Evolutionary conservation across 2,113 vertebrate species (phyloP).

Genomic region (Stegostoma tigrinum): DNA sequence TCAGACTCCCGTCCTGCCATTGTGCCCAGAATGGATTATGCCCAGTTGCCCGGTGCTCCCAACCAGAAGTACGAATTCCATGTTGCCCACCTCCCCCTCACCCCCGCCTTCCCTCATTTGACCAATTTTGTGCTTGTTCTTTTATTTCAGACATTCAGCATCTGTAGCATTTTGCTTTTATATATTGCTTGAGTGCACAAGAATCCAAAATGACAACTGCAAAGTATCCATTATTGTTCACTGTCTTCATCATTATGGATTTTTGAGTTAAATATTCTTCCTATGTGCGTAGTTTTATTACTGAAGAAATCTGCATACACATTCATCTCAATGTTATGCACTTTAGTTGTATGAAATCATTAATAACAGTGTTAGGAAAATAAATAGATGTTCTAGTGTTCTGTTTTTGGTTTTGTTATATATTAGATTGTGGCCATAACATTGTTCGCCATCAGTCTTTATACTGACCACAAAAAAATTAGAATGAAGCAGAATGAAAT

Average conservation of each 20-base stretch:
- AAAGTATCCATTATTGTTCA: background rate
- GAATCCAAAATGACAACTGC: background rate
- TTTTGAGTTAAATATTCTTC: background rate
- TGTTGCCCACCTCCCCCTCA: too few relatives aligned
- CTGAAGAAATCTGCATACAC: too few relatives aligned
- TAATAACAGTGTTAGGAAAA: background rate
- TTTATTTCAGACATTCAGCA: background rate
- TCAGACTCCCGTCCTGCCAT: too few relatives aligned
- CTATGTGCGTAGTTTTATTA: background rate
- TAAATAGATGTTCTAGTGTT: background rate
- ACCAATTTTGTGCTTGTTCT: too few relatives aligned
- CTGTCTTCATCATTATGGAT: background rate
- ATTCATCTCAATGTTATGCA: background rate
- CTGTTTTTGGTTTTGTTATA: background rate
- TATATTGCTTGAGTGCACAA: background rate
- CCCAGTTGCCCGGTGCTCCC: too few relatives aligned
- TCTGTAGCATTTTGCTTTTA: background rate
- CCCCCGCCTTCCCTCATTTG: too few relatives aligned
- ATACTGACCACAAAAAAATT: background rate
- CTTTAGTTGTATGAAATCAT: background rate
- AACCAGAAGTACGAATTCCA: too few relatives aligned
- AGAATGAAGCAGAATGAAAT: slow-evolving; percentile 24
- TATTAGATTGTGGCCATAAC: background rate
- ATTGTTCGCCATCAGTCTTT: background rate
- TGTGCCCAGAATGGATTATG: too few relatives aligned